These are phyloP conservation scores for Oreochromis grahami DNA, from an alignment of 2,797 vertebrate genomes.

Conservation along the genomic window DNA sequence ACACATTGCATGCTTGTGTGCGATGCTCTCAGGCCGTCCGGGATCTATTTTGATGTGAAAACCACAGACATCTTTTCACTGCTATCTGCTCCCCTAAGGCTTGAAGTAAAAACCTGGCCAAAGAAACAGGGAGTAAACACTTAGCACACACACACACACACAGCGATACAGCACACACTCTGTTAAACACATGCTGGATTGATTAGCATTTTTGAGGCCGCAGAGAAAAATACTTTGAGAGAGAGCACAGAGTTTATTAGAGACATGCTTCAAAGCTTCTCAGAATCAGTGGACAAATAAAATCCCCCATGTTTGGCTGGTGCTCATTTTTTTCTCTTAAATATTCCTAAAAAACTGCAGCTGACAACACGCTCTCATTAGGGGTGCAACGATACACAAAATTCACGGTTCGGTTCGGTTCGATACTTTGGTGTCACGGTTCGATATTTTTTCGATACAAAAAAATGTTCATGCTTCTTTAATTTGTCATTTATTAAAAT, in stretches of 20 bases:
- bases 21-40: not conserved
- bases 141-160: not conserved
- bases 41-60: constrained; percentile 50
- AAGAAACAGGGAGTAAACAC: constrained; percentile 52
- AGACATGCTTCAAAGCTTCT: constrained; percentile 33
- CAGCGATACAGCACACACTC: not conserved
- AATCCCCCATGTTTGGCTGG: constrained; percentile 10
- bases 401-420: no score
- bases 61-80: constrained; percentile 45
- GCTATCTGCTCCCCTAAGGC: constrained; percentile 40
- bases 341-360: not conserved
- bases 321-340: not conserved
- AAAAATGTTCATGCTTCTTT: no score
- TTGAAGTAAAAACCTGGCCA: constrained; percentile 49
- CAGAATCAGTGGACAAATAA: constrained; percentile 32
- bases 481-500: no score
- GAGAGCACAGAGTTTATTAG: constrained; percentile 46
- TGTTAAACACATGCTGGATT: constrained; percentile 56
- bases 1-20: constrained; percentile 19
- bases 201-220: constrained; percentile 58
- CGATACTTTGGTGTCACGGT: no score
- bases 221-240: constrained; percentile 41
- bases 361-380: not conserved
- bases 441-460: no score
- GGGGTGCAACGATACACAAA: no score